phyloP scores from a whole-genome alignment of 2,888 invertebrate species.

The Volucella inflata region DNA sequence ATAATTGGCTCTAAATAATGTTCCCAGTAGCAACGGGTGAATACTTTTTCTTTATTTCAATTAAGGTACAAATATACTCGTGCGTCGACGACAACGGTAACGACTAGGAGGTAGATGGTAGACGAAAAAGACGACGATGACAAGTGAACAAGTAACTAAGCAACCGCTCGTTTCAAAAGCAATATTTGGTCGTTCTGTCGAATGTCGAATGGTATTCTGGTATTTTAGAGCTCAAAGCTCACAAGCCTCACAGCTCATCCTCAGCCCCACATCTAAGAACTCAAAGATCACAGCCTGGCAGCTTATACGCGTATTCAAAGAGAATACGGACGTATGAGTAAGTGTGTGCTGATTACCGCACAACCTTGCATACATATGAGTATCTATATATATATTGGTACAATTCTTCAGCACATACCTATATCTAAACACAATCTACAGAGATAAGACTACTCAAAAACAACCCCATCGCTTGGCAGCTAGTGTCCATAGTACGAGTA shows the following conservation, averaged over 20 bases:
- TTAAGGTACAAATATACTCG: conserved; percentile 71
- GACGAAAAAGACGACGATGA: conserved; percentile 1
- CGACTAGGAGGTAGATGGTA: conserved; percentile 29
- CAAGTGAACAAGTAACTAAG: conserved; percentile 56
- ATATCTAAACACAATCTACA: conserved; percentile 49
- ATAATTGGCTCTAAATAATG: conserved; percentile 77
- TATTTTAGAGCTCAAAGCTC: no score
- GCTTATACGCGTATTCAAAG: conserved; percentile 53
- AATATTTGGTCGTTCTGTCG: conserved; percentile 70
- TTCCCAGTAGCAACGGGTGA: conserved; percentile 76
- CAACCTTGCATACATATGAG: conserved; percentile 22
- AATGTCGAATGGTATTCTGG: conserved; percentile 27
- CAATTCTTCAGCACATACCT: neutral
- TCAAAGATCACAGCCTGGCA: conserved; percentile 18
- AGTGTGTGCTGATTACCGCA: conserved; percentile 72
- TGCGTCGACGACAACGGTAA: conserved; percentile 48
- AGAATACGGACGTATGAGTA: conserved; percentile 68
- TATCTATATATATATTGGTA: neutral
- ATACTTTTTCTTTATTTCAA: conserved; percentile 78
- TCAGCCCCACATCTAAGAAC: conserved; percentile 48
- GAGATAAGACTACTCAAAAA: conserved; percentile 75
- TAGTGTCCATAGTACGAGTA: conserved; percentile 37
- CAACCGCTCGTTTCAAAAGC: conserved; percentile 62
- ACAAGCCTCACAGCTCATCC: no score
- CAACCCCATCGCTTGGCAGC: conserved; percentile 56